phyloP scores from a whole-genome alignment of 2,888 invertebrate species.

The Altica lythri region DNA sequence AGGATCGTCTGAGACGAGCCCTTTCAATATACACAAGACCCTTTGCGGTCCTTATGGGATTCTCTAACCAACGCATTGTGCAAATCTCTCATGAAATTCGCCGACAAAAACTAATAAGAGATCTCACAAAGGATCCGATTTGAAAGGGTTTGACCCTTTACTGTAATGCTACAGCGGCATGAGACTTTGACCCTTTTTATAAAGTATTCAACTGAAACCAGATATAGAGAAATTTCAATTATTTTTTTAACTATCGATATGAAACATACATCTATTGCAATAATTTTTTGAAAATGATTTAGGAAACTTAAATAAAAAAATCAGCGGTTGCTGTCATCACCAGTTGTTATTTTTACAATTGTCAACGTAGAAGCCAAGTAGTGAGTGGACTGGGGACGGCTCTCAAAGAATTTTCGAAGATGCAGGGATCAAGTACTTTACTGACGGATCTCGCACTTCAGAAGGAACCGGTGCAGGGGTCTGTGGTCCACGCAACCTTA shows the following conservation, averaged over 20 bases:
- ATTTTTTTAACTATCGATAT: conserved; percentile 12
- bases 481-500: no score
- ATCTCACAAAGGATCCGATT: conserved; percentile 48
- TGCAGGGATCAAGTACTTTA: no score
- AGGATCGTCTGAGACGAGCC: conserved; percentile 19
- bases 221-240: conserved; percentile 35
- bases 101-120: conserved; percentile 50
- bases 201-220: conserved; percentile 41
- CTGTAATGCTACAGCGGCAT: conserved; percentile 27
- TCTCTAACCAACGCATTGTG: conserved; percentile 43
- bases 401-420: no score
- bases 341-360: no score
- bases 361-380: no score
- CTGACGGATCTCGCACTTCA: no score
- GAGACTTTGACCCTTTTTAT: conserved; percentile 45
- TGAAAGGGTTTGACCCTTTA: conserved; percentile 46
- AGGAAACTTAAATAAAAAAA: no score
- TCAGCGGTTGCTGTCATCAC: no score
- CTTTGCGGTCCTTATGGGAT: conserved; percentile 19
- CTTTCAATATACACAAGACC: conserved; percentile 8
- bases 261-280: neutral
- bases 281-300: conserved; percentile 3
- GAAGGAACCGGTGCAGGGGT: no score
- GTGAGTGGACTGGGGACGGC: no score
- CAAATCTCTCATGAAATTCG: conserved; percentile 47